These are phyloP conservation scores for Aphelenchoides fujianensis DNA, from an alignment of 1,140 invertebrate genomes.

Conservation along the genomic window DNA sequence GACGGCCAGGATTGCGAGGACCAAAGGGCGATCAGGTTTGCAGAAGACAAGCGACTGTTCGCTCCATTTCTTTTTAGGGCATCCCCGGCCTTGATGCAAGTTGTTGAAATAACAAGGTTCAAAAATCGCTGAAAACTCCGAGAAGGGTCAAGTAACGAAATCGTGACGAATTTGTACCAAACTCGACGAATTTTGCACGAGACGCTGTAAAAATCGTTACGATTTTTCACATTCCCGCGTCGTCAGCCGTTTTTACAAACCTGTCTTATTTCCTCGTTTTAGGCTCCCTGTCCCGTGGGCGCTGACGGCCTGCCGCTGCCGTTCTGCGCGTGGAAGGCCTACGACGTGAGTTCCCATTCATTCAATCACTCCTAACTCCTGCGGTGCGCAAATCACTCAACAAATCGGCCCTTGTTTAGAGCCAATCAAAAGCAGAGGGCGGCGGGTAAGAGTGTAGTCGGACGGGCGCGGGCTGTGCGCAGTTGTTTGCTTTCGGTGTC, in stretches of 20 bases:
- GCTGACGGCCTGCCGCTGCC: conserved; percentile 85
- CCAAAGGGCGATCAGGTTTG: conserved; percentile 88
- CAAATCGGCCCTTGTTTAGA: neutral
- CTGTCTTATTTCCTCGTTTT: too few species aligned
- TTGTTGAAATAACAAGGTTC: too few species aligned
- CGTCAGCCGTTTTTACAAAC: too few species aligned
- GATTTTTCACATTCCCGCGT: too few species aligned
- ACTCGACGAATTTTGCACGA: too few species aligned
- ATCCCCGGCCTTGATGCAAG: conserved; percentile 91
- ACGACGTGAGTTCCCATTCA: neutral
- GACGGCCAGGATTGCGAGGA: conserved; percentile 83
- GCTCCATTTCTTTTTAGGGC: conserved; percentile 64
- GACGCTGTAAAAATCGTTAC: too few species aligned
- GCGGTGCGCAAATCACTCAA: neutral
- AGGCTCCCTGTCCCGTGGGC: conserved; percentile 89
- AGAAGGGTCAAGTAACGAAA: too few species aligned
- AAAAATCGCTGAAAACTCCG: too few species aligned
- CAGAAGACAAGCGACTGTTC: too few species aligned
- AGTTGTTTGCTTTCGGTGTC: too few species aligned
- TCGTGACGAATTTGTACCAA: too few species aligned
- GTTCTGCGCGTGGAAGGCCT: conserved; percentile 85
- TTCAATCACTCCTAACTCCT: neutral
- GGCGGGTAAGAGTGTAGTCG: conserved; percentile 1
- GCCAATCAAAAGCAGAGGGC: neutral
- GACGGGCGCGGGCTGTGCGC: too few species aligned